Evolutionary conservation across 2,888 invertebrate genomes (phyloP), one percentile per base, ranked within the genome.

Genomic region (Sphaerophoria taeniata): DNA sequence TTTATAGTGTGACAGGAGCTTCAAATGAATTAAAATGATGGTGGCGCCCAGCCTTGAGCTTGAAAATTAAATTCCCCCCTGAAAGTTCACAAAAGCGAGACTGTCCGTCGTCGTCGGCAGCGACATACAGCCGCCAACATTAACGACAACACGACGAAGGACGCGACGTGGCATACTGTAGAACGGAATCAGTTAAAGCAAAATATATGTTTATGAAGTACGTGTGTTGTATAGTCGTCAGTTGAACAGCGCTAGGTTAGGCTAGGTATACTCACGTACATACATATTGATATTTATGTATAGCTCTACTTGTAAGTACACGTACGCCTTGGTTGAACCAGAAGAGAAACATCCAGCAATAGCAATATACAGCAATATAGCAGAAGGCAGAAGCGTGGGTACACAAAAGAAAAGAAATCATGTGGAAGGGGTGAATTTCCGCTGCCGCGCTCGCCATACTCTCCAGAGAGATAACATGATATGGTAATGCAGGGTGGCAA

Each of bases 401-500:
- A 85, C 81, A 85, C 76, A 85, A 85, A 81, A 85, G 85, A 85
- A 85, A 85, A 85, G 81, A 81, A 85, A 85, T 81, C 85, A 81
- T 77, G 61, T 81, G 85, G 85, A 85, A 81, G 73, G 85, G 85
- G 85, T 85, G 85, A 77, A 85, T 70, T 81, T 85, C 81, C 85
- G 73, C 63, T 24, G 24, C 24, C 24, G 24, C 70, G 81, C 85
- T 39, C 39, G 39, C 43, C 24, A 24, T 43, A 12, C 43, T 77
- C 85, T 76, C 81, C 65, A 81, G 81, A 85, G 85, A 85, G 85
- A 85, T 85, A 85, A 85, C 85, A 81, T 81, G 85, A 85, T 85
- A 85, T 85, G 85, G 76, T 81, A 85, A 85, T 85, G 77, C 61
- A 73, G 80, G 85, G 85, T 81, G 84, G 80, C 63, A 55, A 55